A percentile compares a stretch with the other conserved stretches of the same genome.
phyloP scores from a whole-genome alignment of 2,888 invertebrate genomes.

The Amorpha juglandis region DNA sequence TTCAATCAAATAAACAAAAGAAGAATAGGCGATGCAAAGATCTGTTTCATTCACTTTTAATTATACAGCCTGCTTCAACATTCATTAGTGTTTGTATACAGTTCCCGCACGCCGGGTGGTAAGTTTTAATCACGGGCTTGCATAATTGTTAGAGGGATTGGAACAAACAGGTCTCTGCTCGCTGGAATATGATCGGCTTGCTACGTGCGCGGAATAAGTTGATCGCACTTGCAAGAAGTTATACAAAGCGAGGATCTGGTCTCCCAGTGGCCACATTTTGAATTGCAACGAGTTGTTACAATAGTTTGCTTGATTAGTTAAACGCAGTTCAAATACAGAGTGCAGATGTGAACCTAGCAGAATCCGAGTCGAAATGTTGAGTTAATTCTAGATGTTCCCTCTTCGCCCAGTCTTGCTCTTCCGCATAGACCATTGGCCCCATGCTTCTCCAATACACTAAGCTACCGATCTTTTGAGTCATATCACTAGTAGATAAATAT shows the following conservation, averaged over 20 bases:
- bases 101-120: constrained; percentile 28
- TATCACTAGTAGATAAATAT: too few species aligned
- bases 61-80: not conserved
- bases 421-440: too few species aligned
- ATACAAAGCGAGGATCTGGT: constrained; percentile 21
- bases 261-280: constrained; percentile 14
- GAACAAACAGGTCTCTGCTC: constrained; percentile 35
- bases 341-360: not conserved
- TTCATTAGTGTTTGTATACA: constrained; percentile 4
- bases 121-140: constrained; percentile 54
- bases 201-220: constrained; percentile 16
- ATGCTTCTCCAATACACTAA: too few species aligned
- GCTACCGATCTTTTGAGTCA: too few species aligned
- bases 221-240: constrained; percentile 21
- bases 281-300: constrained; percentile 12
- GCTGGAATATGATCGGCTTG: constrained; percentile 28
- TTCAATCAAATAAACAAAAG: too few species aligned
- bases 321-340: not conserved
- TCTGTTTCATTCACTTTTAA: not conserved
- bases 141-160: constrained; percentile 47
- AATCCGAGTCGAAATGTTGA: not conserved
- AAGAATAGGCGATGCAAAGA: not conserved
- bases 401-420: too few species aligned
- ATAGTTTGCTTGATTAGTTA: not conserved
- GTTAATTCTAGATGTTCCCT: too few species aligned